Conservation (phyloP, 2,797 vertebrate species). For the Gallinago solitaria region DNA sequence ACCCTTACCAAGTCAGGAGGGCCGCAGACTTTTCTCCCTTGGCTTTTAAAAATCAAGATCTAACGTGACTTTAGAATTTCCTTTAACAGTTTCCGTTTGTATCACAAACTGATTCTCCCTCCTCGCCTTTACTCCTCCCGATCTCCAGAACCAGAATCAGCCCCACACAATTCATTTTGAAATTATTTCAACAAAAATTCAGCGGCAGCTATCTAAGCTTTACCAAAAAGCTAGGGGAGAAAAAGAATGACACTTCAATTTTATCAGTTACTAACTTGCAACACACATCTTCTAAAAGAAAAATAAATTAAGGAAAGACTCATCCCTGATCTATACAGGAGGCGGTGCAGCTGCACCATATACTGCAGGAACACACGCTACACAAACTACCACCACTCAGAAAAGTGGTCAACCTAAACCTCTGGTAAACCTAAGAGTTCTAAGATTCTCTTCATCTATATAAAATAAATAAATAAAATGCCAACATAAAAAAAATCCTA, state of each 20-base stretch:
- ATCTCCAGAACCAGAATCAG: background rate
- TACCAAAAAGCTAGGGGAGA: slow-evolving; percentile 7
- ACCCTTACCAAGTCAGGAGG: background rate
- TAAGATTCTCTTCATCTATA: slow-evolving; percentile 35
- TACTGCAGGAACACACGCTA: slow-evolving; percentile 13
- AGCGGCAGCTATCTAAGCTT: slow-evolving; percentile 12
- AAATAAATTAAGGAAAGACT: slow-evolving; percentile 49
- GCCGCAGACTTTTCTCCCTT: background rate
- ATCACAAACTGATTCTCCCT: background rate
- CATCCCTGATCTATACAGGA: slow-evolving; percentile 53
- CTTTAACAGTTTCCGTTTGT: background rate
- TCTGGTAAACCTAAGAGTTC: slow-evolving; percentile 51
- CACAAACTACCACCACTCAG: slow-evolving; percentile 16
- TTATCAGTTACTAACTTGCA: slow-evolving; percentile 12
- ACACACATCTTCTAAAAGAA: slow-evolving; percentile 34
- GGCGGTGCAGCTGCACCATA: background rate
- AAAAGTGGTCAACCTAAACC: slow-evolving; percentile 14
- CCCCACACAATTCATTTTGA: background rate
- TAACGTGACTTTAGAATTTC: background rate
- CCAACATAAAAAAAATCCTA: slow-evolving; percentile 57
- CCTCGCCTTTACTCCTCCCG: background rate
- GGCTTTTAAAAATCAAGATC: background rate
- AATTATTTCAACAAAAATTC: background rate
- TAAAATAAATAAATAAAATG: slow-evolving; percentile 62
- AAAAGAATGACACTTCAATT: background rate